These are phyloP conservation scores for Xenus cinereus DNA, from an alignment of 2,113 vertebrate genomes.

Conservation along the genomic window DNA sequence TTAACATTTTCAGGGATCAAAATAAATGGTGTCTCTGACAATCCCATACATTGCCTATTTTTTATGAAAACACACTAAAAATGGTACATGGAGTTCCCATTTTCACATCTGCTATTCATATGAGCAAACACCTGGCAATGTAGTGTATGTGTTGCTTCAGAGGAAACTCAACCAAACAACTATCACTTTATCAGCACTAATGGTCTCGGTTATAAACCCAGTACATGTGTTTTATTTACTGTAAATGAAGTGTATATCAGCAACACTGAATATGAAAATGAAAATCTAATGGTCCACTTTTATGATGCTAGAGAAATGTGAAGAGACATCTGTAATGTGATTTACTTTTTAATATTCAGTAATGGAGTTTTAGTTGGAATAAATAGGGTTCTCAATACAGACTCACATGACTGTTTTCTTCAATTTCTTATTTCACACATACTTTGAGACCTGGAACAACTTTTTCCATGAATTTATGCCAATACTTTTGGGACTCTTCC, in stretches of 20 bases:
- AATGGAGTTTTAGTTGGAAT: background rate
- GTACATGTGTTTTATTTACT: background rate
- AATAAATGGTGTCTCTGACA: background rate
- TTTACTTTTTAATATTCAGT: conserved; percentile 3
- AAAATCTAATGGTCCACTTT: background rate
- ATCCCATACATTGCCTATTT: background rate
- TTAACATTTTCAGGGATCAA: background rate
- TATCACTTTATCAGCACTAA: background rate
- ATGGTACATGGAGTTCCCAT: background rate
- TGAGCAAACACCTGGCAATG: background rate
- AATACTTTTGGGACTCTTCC: background rate
- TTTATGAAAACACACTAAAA: background rate
- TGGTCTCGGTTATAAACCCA: background rate
- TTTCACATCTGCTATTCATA: conserved; percentile 35
- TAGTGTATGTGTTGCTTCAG: background rate
- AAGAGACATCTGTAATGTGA: background rate
- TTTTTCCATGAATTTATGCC: conserved; percentile 5
- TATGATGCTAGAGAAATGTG: background rate
- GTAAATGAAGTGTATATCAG: background rate
- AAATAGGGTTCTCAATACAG: background rate
- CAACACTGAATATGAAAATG: background rate
- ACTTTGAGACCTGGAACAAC: background rate
- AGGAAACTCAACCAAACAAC: background rate
- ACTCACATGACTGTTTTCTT: conserved; percentile 5
- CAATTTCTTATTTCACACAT: conserved; percentile 21